Evolutionary conservation across 2,797 vertebrate species (phyloP).

Genomic region (Chaetodon trifasciatus): DNA sequence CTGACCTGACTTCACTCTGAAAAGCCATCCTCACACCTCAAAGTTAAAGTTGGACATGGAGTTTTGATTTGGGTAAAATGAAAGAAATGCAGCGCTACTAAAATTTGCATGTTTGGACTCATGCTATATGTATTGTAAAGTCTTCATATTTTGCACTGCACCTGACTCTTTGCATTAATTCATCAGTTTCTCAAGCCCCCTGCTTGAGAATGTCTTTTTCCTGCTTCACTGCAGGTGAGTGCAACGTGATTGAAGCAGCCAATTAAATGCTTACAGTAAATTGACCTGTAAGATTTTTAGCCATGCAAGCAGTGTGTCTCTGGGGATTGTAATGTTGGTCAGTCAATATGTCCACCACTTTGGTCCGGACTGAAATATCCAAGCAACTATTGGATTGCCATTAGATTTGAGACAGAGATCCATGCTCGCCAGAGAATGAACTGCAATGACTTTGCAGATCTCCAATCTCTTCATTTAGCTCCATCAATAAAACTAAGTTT

Average conservation of each 20-base stretch:
- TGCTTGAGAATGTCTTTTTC: neutral
- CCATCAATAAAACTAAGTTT: neutral
- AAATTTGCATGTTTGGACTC: too few species aligned
- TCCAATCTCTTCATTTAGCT: neutral
- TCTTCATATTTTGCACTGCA: neutral
- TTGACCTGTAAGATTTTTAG: neutral
- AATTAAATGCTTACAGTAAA: neutral
- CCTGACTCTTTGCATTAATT: neutral
- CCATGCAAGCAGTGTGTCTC: neutral
- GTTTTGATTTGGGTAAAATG: neutral
- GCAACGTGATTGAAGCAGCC: neutral
- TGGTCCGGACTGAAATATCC: neutral
- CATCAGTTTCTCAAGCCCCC: neutral
- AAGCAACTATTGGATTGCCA: neutral
- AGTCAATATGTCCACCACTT: too few species aligned
- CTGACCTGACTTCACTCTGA: neutral
- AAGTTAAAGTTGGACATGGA: neutral
- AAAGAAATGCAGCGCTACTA: neutral
- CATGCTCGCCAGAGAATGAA: neutral
- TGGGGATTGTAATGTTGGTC: neutral
- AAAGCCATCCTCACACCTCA: neutral
- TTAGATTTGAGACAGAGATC: neutral
- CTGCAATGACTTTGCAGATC: neutral
- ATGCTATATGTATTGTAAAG: too few species aligned
- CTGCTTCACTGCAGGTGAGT: neutral